Evolutionary conservation across 1,140 invertebrate species (phyloP).

Genomic region (Aphidius ervi): DNA sequence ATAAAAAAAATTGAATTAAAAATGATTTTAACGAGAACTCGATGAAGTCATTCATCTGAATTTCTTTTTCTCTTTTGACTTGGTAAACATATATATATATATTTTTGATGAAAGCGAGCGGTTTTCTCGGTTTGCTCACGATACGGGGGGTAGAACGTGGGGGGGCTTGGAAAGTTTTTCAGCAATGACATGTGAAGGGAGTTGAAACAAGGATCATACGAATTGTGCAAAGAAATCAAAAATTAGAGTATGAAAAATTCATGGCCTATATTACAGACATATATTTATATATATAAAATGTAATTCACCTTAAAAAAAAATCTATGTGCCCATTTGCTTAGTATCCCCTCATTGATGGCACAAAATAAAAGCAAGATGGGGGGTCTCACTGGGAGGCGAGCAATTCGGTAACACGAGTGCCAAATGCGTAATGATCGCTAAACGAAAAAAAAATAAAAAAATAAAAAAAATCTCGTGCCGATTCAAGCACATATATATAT

Average conservation of each 20-base stretch:
- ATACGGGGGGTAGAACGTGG: constrained; percentile 42
- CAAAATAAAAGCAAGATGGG: constrained; percentile 48
- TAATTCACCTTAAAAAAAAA: constrained; percentile 15
- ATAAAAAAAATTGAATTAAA: too few relatives aligned
- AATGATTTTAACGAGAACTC: too few relatives aligned
- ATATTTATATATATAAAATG: too few relatives aligned
- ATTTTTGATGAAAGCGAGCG: constrained; percentile 13
- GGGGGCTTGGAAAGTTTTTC: constrained; percentile 24
- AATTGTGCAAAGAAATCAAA: not conserved
- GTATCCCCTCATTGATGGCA: constrained; percentile 38
- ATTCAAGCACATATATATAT: not conserved
- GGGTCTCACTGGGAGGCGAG: constrained; percentile 42
- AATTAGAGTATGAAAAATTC: constrained; percentile 21
- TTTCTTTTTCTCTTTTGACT: too few relatives aligned
- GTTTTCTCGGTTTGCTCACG: constrained; percentile 37
- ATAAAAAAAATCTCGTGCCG: constrained; percentile 25
- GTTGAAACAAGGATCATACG: constrained; percentile 20
- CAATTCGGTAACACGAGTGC: constrained; percentile 45
- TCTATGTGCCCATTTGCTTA: constrained; percentile 33
- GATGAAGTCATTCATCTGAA: too few relatives aligned
- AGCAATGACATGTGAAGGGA: too few relatives aligned
- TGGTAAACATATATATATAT: too few relatives aligned
- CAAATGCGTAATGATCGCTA: constrained; percentile 48
- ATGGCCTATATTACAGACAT: constrained; percentile 30
- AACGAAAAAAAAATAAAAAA: constrained; percentile 27